Base-by-base conservation (phyloP, 2,113 vertebrate genomes). In the Gadus macrocephalus region DNA sequence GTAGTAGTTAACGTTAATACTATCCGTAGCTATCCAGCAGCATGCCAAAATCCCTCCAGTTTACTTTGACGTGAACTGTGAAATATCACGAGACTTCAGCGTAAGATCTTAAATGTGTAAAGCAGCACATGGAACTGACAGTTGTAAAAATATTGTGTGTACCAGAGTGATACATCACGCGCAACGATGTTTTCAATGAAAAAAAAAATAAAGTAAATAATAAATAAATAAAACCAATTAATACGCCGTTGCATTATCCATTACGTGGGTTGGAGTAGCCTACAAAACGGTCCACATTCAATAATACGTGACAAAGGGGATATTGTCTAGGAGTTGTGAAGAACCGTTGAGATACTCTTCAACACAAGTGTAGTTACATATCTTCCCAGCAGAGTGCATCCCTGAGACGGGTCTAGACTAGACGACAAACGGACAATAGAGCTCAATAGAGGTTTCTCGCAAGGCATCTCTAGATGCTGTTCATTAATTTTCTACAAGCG, bases 341-440 rank as follows among this genome's bases (percentile, higher is more conserved):
- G 31, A 35, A 35, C 31, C 31, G 31, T 31, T 35, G 5, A 35
- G 16, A 6, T 3, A 31, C n/a, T 25, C 8, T 1, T 16, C 25
- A 15, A 56, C 53, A 68, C 25, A 28, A 68, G 25, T 85, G 78
- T 67, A 75, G 5, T 71, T 69, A 5, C 58, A 60, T 2, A 15
- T 62, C 75, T 67, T 11, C 66, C 81, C 85, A 9, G 20, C 66
- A 86, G 85, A 81, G 81, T 25, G 81, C 66, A 87, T 81, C 83
- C 80, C 11, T 63, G 62, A 31, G 64, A n/a, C 22, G 58, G 25
- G 22, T 31, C 25, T 25, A 25, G 25, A 25, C 35, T 56, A 66
- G 66, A 15, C 3, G 49, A 66, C 38, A 61, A 25, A 9, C 4
- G 3, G 17, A 4, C 53, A 49, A 59, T 11, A 25, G 1, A 20